phyloP scores from a whole-genome alignment of 2,113 vertebrate species.

The Nycticryphes semicollaris region DNA sequence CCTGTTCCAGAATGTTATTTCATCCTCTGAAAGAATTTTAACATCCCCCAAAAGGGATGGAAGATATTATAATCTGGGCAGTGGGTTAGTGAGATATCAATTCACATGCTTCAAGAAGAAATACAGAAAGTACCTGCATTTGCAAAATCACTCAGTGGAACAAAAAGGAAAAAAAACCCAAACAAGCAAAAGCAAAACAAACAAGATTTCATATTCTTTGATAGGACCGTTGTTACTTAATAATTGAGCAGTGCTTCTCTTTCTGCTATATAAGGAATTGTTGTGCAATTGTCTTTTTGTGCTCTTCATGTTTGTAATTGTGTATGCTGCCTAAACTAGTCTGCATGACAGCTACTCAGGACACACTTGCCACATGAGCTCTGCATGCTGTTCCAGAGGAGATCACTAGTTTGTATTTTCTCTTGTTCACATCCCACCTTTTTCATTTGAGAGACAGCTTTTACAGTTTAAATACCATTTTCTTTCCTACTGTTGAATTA shows the following conservation, averaged over 20 bases:
- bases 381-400: background rate
- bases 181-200: accelerated
- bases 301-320: background rate
- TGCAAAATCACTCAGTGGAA: background rate
- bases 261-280: background rate
- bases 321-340: background rate
- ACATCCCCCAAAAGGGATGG: background rate
- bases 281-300: background rate
- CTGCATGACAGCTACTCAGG: background rate
- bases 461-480: background rate
- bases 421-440: background rate
- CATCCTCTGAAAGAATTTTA: background rate
- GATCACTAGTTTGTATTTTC: background rate
- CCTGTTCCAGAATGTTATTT: background rate
- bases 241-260: background rate
- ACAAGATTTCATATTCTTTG: background rate
- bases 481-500: background rate
- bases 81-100: background rate
- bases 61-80: background rate
- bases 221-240: background rate
- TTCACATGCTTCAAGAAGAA: background rate
- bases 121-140: background rate
- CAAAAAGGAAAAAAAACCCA: background rate
- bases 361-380: background rate
- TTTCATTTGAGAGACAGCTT: background rate